Conservation (phyloP, 2,888 invertebrate species). For the Trissolcus japonicus region DNA sequence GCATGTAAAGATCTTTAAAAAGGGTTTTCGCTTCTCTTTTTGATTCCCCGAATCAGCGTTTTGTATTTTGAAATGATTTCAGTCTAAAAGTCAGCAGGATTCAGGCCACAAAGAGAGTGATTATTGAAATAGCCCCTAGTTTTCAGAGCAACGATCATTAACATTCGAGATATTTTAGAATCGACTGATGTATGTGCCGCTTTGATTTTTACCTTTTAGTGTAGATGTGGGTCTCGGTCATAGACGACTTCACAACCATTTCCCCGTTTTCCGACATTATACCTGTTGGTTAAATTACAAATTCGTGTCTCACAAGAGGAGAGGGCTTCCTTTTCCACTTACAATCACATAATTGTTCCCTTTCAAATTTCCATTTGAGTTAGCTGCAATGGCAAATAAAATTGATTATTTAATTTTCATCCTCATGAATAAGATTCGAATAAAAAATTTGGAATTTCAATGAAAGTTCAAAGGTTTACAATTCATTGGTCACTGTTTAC, state of each 20-base stretch:
- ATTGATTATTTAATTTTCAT: not conserved
- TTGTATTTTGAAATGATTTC: not conserved
- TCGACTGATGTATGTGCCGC: slow-evolving; percentile 12
- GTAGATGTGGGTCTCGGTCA: slow-evolving; percentile 69
- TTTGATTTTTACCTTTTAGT: slow-evolving; percentile 69
- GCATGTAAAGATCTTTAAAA: too few relatives aligned
- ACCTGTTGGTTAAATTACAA: slow-evolving; percentile 64
- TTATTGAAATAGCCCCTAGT: slow-evolving; percentile 14
- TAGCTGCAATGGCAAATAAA: slow-evolving; percentile 14
- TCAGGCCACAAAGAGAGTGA: slow-evolving; percentile 21
- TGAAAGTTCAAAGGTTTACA: too few relatives aligned
- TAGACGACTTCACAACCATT: slow-evolving; percentile 67
- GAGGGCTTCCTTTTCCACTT: slow-evolving; percentile 69
- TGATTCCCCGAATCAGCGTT: not conserved
- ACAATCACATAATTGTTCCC: slow-evolving; percentile 67
- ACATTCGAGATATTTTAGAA: slow-evolving; percentile 12
- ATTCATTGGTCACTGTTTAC: too few relatives aligned
- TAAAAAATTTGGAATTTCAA: not conserved
- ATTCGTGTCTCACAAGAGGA: slow-evolving; percentile 67
- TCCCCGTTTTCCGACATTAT: slow-evolving; percentile 64
- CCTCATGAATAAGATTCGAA: not conserved
- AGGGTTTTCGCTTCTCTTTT: too few relatives aligned
- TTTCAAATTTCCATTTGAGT: slow-evolving; percentile 18
- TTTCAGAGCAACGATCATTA: slow-evolving; percentile 27
- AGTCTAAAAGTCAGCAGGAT: slow-evolving; percentile 12